Evolutionary conservation across 2,113 vertebrate genomes (phyloP).

Genomic region (Bungarus multicinctus): DNA sequence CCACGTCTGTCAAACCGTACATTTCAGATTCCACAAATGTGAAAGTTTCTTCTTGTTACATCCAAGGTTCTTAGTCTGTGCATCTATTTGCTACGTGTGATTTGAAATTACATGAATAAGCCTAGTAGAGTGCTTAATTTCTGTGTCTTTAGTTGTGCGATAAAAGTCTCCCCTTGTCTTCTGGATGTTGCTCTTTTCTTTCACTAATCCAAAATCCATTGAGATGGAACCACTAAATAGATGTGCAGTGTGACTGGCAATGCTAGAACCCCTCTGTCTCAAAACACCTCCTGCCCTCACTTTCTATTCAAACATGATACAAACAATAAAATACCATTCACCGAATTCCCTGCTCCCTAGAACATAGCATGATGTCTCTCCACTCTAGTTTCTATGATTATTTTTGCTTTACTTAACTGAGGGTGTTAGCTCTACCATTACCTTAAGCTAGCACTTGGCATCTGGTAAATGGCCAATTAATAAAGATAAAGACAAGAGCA

Average conservation of each 20-base stretch:
- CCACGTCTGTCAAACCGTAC: neutral
- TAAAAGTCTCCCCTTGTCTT: neutral
- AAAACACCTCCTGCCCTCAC: neutral
- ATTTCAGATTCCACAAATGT: neutral
- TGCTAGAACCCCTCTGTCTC: neutral
- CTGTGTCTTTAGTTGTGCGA: neutral
- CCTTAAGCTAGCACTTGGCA: neutral
- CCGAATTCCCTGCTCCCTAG: neutral
- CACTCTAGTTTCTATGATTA: neutral
- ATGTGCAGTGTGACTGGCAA: neutral
- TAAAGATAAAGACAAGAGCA: conserved; percentile 9
- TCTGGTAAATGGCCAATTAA: conserved; percentile 12
- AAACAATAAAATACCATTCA: neutral
- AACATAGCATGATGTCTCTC: neutral
- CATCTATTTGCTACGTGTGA: neutral
- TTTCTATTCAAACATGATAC: neutral
- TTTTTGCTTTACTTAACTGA: neutral
- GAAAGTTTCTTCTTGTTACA: neutral
- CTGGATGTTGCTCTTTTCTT: neutral
- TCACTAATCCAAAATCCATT: neutral
- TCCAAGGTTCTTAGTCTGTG: neutral
- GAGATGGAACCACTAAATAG: neutral
- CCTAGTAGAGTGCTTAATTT: neutral
- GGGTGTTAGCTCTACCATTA: neutral
- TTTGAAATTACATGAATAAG: neutral